phyloP scores from a whole-genome alignment of 2,797 vertebrate species.

The Sebastiscus albofasciatus region DNA sequence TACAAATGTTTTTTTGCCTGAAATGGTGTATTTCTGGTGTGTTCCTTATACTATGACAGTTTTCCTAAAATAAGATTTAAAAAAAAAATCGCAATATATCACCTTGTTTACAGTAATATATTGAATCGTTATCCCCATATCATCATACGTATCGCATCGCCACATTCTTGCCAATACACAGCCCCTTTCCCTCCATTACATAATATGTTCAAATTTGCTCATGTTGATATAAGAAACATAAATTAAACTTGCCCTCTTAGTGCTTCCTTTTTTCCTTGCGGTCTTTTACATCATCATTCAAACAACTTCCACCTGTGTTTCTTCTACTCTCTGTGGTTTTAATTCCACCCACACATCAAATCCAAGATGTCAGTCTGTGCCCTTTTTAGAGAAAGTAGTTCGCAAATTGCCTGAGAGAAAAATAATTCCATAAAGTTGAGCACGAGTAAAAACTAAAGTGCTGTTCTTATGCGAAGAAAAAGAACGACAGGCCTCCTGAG shows the following conservation, averaged over 20 bases:
- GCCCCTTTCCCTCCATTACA: neutral
- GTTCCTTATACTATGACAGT: no score
- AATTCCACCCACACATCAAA: slow-evolving; percentile 1
- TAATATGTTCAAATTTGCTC: neutral
- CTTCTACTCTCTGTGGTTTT: neutral
- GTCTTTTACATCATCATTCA: neutral
- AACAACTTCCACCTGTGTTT: neutral
- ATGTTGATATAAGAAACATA: neutral
- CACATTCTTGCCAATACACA: no score
- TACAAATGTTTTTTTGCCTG: no score
- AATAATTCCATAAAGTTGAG: neutral
- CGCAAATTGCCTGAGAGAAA: neutral
- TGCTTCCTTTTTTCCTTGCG: neutral
- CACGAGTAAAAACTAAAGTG: neutral
- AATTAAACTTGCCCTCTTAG: neutral
- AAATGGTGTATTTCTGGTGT: no score
- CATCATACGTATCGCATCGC: no score
- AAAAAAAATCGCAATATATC: no score
- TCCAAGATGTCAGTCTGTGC: neutral
- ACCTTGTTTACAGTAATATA: no score
- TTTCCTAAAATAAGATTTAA: no score
- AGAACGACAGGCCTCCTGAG: neutral
- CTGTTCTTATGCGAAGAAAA: neutral
- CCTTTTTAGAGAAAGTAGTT: neutral
- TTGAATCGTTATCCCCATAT: rapidly evolving